Conservation (phyloP, 2,797 vertebrate species). For the Hydrolagus colliei region DNA sequence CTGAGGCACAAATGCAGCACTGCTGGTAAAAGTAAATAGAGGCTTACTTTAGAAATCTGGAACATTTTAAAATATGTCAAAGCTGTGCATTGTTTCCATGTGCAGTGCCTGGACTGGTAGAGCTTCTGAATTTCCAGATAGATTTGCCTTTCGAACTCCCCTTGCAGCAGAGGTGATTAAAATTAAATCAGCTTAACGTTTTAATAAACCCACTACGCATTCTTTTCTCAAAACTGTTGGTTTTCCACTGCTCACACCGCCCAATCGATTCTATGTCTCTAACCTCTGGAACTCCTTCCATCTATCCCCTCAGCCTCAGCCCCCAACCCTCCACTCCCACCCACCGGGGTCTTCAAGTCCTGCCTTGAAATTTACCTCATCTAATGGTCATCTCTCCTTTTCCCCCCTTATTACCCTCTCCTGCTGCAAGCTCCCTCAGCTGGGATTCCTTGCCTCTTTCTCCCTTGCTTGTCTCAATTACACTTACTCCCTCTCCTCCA, state of each 20-base stretch:
- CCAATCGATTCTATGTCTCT: background rate
- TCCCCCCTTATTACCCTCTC: too few relatives aligned
- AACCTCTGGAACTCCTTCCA: too few relatives aligned
- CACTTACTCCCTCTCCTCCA: too few relatives aligned
- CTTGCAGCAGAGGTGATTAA: background rate
- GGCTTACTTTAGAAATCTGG: background rate
- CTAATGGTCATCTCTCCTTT: too few relatives aligned
- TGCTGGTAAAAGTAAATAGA: conserved; percentile 1
- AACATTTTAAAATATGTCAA: conserved; percentile 5
- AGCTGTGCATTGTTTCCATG: background rate
- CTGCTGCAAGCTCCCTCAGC: too few relatives aligned
- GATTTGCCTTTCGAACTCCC: background rate
- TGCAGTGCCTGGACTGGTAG: background rate
- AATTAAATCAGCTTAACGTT: background rate
- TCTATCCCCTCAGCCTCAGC: too few relatives aligned
- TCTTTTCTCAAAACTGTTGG: background rate
- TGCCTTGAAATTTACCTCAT: too few relatives aligned
- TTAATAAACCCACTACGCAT: background rate
- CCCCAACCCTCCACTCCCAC: too few relatives aligned
- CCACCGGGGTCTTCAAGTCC: too few relatives aligned
- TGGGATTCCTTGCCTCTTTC: too few relatives aligned
- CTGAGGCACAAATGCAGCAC: background rate
- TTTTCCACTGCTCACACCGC: background rate
- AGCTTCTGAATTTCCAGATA: background rate
- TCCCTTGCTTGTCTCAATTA: too few relatives aligned